phyloP scores from a whole-genome alignment of 2,888 invertebrate genomes.

The Gastracanthus pulcherrimus region DNA sequence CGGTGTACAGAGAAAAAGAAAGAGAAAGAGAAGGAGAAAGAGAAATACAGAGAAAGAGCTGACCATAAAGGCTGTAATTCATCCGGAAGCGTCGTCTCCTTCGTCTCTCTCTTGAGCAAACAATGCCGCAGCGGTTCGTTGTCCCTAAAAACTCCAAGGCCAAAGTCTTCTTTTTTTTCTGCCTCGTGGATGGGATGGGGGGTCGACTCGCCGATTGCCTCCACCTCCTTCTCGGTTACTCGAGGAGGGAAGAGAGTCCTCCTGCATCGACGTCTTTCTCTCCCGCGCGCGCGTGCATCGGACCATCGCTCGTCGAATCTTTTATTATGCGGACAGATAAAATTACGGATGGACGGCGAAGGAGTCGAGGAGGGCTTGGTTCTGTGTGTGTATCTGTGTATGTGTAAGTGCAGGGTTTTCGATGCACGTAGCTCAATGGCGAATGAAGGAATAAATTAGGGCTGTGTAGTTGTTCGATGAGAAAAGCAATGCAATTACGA shows the following conservation, averaged over 20 bases:
- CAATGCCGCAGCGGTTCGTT: conserved; percentile 39
- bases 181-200: too few relatives aligned
- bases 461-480: too few relatives aligned
- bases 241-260: too few relatives aligned
- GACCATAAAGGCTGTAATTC: conserved; percentile 50
- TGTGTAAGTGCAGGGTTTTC: not conserved
- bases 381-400: too few relatives aligned
- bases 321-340: conserved; percentile 25
- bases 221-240: conserved; percentile 19
- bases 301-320: conserved; percentile 7
- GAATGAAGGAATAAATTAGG: not conserved
- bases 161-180: conserved; percentile 34
- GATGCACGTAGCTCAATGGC: not conserved
- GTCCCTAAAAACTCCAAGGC: conserved; percentile 51
- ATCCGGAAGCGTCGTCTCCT: conserved; percentile 46
- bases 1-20: too few relatives aligned
- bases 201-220: conserved; percentile 20
- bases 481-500: too few relatives aligned
- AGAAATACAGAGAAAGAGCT: too few relatives aligned
- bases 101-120: conserved; percentile 38
- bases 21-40: too few relatives aligned
- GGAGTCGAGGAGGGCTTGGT: not conserved
- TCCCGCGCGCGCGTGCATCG: conserved; percentile 9
- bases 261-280: too few relatives aligned
- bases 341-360: conserved; percentile 17